Evolutionary conservation across 92 coral and sea anemone genomes (phyloP), one percentile per base, ranked within the genome.

Genomic region (Parazoanthus swiftii): DNA sequence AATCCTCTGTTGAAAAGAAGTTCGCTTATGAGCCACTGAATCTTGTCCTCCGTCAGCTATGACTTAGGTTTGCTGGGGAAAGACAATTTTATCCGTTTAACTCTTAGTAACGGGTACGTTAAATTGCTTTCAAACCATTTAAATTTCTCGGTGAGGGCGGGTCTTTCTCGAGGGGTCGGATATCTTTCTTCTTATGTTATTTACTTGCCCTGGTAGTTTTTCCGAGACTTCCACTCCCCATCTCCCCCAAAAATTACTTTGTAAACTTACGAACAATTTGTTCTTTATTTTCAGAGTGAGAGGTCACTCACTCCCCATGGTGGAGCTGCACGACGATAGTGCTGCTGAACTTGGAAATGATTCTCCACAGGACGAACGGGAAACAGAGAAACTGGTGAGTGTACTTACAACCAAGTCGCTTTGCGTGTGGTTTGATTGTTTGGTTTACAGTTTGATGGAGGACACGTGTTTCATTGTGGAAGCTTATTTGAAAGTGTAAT

Each of bases 311-410:
- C 37, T 20, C 7, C 82, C 82, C 5, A 44, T 78, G 82, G 36
- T 78, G 20, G 82, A 78, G 66, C 36, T 78, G 8, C 82, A 48
- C 6, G 82, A n/a, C 20, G 65, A 44, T 5, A 14, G 51, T 42
- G 29, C 14, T 43, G 9, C 20, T 4, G 82, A 48, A 44, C 37
- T 43, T 2, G 82, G 66, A 78, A 51, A 42, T 44, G 82, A 78
- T 21, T 51, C 59, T 50, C 63, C 59, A 20, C 58, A 48, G 9
- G 48, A 50, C 36, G 38, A 65, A 26, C 59, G 16, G 67, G 63
- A 48, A 78, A 48, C 66, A 25, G 82, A 48, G 67, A 78, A 21
- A 2, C 63, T 44, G 38, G 82, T 78, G 37, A 78, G 82, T 46
- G 25, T 23, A 23, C 1, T 1, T 1, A 18, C 36, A 78, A 8